Evolutionary conservation across 1,140 invertebrate genomes (phyloP), one percentile per base, ranked within the genome.

Genomic region (Papilio glaucus): DNA sequence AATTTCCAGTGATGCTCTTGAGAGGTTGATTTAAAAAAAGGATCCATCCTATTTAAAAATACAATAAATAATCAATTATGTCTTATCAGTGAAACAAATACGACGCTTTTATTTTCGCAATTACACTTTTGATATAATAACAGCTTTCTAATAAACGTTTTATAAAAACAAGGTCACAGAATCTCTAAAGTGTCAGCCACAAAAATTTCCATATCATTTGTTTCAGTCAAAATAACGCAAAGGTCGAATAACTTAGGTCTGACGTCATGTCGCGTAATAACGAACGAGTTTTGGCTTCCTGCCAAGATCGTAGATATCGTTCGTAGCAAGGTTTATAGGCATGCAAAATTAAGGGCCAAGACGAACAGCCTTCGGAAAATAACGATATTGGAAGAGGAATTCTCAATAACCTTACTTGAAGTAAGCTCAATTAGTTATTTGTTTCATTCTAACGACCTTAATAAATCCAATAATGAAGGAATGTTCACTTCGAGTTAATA

Each of bases 201-300:
- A 33, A 33, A 33, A 61, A 62, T 62, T 62, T 37, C 60, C 60
- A 37, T 37, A 18, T 26, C 26, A 37, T 62, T 62, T 62, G 6
- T 15, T 37, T 62, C 15, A 33, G n/a, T 62, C 26, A 26, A 62
- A 60, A 60, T 60, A 60, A 60, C 0, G 13, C 29, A 62, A 37
- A 62, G 29, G 60, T 62, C 60, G 60, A 15, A 62, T 62, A 62
- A 62, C 60, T 62, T 62, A 37, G 15, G 29, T 15, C 60, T 18
- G 15, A 53, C n/a, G 60, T 15, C 60, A 15, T 57, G 49, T 57
- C 49, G 49, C 29, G 33, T 37, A 62, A 29, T 62, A 13, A 2
- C n/a, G 29, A 62, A 62, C 60, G 33, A 57, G 18, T 62, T 62
- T 37, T 62, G 60, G 60, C 60, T 33, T 37, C 60, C 60, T n/a